These are phyloP conservation scores for Nerophis lumbriciformis DNA, from an alignment of 2,113 vertebrate species.

Conservation along the genomic window DNA sequence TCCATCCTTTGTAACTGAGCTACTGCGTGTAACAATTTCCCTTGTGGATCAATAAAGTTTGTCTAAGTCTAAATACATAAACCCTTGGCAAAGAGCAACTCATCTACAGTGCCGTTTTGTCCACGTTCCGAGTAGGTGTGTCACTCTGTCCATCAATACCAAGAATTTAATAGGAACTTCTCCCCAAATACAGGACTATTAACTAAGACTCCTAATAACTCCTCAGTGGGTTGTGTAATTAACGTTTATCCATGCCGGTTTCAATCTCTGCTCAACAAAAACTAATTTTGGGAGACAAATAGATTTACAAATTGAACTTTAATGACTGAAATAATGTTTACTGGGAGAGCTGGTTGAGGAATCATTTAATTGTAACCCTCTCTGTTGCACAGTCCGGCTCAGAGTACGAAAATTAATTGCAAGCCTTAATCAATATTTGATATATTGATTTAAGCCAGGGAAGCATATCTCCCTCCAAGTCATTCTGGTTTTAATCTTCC, in stretches of 20 bases:
- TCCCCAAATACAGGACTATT: slow-evolving; percentile 14
- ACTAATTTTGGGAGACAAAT: not conserved
- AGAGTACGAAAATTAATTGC: too few species aligned
- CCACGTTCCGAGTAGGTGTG: not conserved
- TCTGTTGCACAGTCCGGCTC: not conserved
- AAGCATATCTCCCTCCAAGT: too few species aligned
- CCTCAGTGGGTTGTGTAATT: slow-evolving; percentile 11
- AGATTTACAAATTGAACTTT: not conserved
- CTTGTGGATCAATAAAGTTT: too few species aligned
- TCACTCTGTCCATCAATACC: slow-evolving; percentile 5
- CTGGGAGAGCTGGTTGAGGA: not conserved
- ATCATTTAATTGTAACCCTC: not conserved
- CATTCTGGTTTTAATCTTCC: too few species aligned
- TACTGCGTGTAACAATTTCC: too few species aligned
- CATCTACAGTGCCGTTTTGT: not conserved
- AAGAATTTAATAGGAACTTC: slow-evolving; percentile 21
- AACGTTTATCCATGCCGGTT: slow-evolving; percentile 11
- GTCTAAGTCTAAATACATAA: too few species aligned
- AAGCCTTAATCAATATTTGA: too few species aligned
- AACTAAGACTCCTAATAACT: slow-evolving; percentile 16
- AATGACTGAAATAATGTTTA: not conserved
- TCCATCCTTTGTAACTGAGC: too few species aligned
- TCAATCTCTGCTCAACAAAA: slow-evolving; percentile 14
- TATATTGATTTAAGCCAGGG: too few species aligned
- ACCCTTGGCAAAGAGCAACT: too few species aligned